Evolutionary conservation across 92 coral and sea anemone species (phyloP), one percentile per base, ranked within the genome.

Genomic region (Umimayanthus kanabou): DNA sequence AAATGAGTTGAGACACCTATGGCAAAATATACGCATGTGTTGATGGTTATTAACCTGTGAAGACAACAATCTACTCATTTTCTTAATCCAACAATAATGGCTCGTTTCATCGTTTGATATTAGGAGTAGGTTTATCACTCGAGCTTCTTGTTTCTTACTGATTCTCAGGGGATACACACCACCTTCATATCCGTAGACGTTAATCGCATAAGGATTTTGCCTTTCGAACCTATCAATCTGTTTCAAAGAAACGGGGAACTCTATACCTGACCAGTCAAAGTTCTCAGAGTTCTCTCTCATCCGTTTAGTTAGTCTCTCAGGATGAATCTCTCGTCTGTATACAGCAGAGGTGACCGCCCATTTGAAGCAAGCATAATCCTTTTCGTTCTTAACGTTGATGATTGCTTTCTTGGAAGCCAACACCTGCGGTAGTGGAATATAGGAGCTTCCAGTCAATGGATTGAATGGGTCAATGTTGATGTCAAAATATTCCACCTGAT

Each of bases 331-430:
- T 78, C 43, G 50, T 74, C 40, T 9, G 91, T 67, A 90, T 16
- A 90, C 84, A 67, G n/a, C n/a, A n/a, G n/a, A n/a, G n/a, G n/a
- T n/a, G n/a, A n/a, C n/a, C n/a, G n/a, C n/a, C n/a, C n/a, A n/a
- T n/a, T n/a, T n/a, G n/a, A n/a, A n/a, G n/a, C n/a, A n/a, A n/a
- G n/a, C n/a, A n/a, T n/a, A n/a, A 72, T 92, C 95, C 0, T 89
- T 84, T 72, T 87, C 88, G 43, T 92, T 92, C 84, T 89, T 89
- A 37, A 90, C 92, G 47, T 92, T 92, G 45, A 92, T 42, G 70
- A 92, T 87, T 33, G 92, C 92, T 15, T 92, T 79, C 78, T 90
- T 92, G 16, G 82, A n/a, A 0, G 89, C 85, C 42, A 92, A 73
- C n/a, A 23, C 23, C 57, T 0, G 39, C 26, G 95, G 76, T 9